Percentiles rank a stretch among this genome's conserved stretches.
Conservation (phyloP, 2,113 vertebrate species). For the Gyps fulvus region DNA sequence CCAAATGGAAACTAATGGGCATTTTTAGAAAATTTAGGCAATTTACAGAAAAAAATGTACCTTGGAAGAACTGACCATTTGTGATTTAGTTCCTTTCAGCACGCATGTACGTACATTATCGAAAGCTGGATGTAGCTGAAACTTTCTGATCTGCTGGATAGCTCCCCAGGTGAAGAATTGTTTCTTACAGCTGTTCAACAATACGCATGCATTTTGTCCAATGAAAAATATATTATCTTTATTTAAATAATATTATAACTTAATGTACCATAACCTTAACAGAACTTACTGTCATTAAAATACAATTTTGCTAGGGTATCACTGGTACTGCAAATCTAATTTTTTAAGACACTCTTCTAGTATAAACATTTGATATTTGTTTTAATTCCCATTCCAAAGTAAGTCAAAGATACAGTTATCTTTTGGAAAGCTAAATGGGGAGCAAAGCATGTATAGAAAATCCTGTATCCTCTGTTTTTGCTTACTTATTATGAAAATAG, state of each 20-base stretch:
- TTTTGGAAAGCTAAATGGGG: neutral
- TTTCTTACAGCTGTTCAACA: neutral
- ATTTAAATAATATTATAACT: neutral
- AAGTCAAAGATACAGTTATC: neutral
- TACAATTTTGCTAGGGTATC: neutral
- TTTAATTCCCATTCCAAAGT: neutral
- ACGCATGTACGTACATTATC: rapidly evolving
- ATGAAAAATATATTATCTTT: neutral
- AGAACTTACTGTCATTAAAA: neutral
- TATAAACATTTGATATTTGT: neutral
- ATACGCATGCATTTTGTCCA: neutral
- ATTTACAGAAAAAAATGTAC: neutral
- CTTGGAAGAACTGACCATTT: neutral
- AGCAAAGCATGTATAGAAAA: neutral
- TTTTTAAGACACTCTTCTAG: neutral
- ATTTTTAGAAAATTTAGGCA: neutral
- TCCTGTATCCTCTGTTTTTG: neutral
- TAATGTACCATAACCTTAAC: neutral
- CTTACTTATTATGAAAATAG: neutral
- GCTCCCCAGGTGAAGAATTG: neutral
- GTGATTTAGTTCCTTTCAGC: neutral
- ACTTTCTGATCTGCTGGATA: neutral
- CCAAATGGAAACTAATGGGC: neutral
- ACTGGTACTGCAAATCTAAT: neutral
- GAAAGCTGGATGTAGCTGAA: neutral